These are phyloP conservation scores for Drosophila seguyi DNA, from an alignment of 1,140 invertebrate genomes.

Conservation along the genomic window DNA sequence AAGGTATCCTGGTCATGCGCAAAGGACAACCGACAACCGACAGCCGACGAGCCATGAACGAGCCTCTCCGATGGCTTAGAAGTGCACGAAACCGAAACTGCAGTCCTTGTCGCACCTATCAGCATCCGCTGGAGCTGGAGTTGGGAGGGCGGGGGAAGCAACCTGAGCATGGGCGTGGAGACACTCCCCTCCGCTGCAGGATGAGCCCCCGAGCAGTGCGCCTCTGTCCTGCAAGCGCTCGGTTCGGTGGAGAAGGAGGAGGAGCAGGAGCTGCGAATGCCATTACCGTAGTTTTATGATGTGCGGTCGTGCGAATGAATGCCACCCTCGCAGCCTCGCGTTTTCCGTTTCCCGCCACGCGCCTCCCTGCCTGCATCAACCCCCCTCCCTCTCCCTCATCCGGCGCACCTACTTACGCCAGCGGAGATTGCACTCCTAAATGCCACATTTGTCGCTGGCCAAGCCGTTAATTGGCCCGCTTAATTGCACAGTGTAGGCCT, in stretches of 20 bases:
- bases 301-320: conserved; percentile 37
- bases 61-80: conserved; percentile 5
- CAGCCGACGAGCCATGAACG: neutral
- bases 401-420: conserved; percentile 15
- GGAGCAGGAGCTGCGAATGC: conserved; percentile 8
- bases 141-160: neutral
- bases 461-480: conserved; percentile 27
- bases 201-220: neutral
- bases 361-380: neutral
- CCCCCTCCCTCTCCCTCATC: neutral
- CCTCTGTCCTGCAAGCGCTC: neutral
- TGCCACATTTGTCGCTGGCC: conserved; percentile 32
- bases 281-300: conserved; percentile 38
- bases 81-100: conserved; percentile 10
- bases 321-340: neutral
- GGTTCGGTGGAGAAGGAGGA: neutral
- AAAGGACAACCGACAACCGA: neutral
- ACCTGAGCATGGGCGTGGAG: neutral
- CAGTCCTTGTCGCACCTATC: conserved; percentile 25
- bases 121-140: conserved; percentile 1
- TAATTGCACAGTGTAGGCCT: conserved; percentile 11
- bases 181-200: too few species aligned
- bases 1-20: conserved; percentile 39
- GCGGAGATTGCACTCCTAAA: conserved; percentile 31
- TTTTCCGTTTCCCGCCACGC: neutral